phyloP scores from a whole-genome alignment of 1,140 invertebrate genomes.

The Notospermus geniculatus region DNA sequence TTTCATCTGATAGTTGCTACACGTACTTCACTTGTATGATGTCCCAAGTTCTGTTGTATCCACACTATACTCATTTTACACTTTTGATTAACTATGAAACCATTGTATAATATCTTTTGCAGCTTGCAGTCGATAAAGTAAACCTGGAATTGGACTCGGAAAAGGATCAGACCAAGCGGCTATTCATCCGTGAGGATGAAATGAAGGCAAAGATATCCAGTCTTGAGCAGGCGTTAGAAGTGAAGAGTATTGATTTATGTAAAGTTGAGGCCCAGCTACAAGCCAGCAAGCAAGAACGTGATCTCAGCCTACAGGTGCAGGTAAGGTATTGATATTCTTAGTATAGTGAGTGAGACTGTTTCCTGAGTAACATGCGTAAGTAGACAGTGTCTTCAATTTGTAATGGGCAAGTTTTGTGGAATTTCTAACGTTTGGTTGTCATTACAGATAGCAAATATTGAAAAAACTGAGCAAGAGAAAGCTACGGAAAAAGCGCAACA shows the following conservation, averaged over 20 bases:
- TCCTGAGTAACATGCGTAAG: too few relatives aligned
- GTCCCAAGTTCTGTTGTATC: too few relatives aligned
- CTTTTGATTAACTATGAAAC: too few relatives aligned
- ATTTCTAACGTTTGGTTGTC: too few relatives aligned
- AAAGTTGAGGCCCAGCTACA: slow-evolving; percentile 42
- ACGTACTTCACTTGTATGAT: too few relatives aligned
- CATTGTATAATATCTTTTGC: not conserved
- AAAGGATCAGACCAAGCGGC: slow-evolving; percentile 5
- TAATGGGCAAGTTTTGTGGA: too few relatives aligned
- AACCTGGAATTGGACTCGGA: slow-evolving; percentile 5
- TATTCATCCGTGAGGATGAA: slow-evolving; percentile 6
- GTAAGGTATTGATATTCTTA: too few relatives aligned
- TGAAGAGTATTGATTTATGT: slow-evolving; percentile 37
- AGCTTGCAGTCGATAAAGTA: not conserved
- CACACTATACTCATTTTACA: too few relatives aligned
- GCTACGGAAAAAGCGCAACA: slow-evolving; percentile 38
- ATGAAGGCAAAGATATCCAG: not conserved
- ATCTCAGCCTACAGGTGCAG: slow-evolving; percentile 36
- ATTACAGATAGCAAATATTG: slow-evolving; percentile 33
- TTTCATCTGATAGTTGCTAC: too few relatives aligned
- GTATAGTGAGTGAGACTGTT: too few relatives aligned
- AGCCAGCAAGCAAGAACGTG: slow-evolving; percentile 40
- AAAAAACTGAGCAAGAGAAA: slow-evolving; percentile 38
- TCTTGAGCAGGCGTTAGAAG: slow-evolving; percentile 32
- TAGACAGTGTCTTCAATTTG: too few relatives aligned